Evolutionary conservation across 1,140 invertebrate genomes (phyloP).

Genomic region (Drosophila saltans): DNA sequence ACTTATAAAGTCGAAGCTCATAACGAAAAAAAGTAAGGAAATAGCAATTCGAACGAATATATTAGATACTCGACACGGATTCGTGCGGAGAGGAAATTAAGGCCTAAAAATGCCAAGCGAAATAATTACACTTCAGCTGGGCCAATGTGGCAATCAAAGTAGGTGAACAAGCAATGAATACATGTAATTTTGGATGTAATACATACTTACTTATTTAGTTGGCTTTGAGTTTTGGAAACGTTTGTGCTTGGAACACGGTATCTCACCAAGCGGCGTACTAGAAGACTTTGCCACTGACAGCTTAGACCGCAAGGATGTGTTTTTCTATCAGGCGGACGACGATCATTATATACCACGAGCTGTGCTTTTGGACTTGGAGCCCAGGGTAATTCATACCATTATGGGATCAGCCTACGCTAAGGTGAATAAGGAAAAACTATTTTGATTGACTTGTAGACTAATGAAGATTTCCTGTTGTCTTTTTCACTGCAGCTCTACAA

Average conservation of each 20-base stretch:
- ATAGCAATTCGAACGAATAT: slow-evolving; percentile 4
- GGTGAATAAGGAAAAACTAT: slow-evolving; percentile 64
- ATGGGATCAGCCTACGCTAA: slow-evolving; percentile 98
- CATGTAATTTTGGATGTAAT: neutral
- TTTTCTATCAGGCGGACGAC: slow-evolving; percentile 99
- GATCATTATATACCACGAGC: slow-evolving; percentile 99
- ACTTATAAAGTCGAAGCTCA: neutral
- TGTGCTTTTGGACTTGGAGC: slow-evolving; percentile 98
- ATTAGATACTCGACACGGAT: neutral
- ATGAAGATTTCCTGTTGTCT: neutral
- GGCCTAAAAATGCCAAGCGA: slow-evolving; percentile 94
- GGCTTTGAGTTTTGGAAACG: slow-evolving; percentile 99
- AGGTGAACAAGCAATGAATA: slow-evolving; percentile 75
- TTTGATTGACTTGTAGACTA: neutral
- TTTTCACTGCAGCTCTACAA: slow-evolving; percentile 92
- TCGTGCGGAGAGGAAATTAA: neutral
- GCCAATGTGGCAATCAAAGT: slow-evolving; percentile 99
- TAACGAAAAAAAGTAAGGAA: neutral
- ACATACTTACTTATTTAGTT: slow-evolving; percentile 86
- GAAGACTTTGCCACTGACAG: slow-evolving; percentile 97
- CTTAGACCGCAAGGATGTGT: slow-evolving; percentile 98
- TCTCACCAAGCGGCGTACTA: slow-evolving; percentile 97
- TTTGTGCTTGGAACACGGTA: slow-evolving; percentile 98
- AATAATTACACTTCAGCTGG: slow-evolving; percentile 99
- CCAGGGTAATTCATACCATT: slow-evolving; percentile 98